A percentile compares a stretch with the other conserved stretches of the same genome.
Conservation (phyloP, 1,140 invertebrate genomes). For the Zaprionus camerounensis region DNA sequence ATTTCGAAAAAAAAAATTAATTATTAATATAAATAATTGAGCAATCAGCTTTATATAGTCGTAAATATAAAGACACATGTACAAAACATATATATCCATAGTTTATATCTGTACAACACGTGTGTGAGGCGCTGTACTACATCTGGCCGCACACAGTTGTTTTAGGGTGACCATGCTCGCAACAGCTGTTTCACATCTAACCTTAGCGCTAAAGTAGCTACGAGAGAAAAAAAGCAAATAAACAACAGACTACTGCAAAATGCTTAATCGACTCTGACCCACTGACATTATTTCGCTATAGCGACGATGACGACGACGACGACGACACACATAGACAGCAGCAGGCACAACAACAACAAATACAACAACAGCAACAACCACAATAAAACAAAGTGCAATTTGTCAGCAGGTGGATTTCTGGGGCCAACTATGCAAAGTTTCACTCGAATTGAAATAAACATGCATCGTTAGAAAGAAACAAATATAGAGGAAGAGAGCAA, state of each 20-base stretch:
- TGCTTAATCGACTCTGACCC: conserved; percentile 80
- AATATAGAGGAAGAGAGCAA: conserved; percentile 5
- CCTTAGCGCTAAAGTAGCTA: conserved; percentile 47
- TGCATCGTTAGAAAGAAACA: conserved; percentile 2
- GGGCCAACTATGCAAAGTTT: conserved; percentile 43
- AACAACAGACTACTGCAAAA: conserved; percentile 49
- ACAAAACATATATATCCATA: not conserved
- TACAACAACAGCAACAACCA: conserved; percentile 13
- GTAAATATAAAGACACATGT: not conserved
- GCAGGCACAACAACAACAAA: not conserved
- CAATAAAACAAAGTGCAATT: conserved; percentile 61
- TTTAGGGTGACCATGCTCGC: conserved; percentile 42
- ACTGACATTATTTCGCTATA: conserved; percentile 73
- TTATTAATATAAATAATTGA: conserved; percentile 6
- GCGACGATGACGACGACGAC: conserved; percentile 28
- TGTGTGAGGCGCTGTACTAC: not conserved
- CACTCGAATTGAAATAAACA: conserved; percentile 7
- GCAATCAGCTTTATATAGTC: not conserved
- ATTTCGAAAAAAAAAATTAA: not conserved
- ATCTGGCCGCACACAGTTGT: conserved; percentile 5
- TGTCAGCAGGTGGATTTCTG: conserved; percentile 68
- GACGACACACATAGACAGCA: conserved; percentile 41
- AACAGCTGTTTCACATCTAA: conserved; percentile 68
- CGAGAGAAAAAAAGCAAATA: conserved; percentile 25
- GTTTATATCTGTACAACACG: not conserved